Percentiles rank a stretch among this genome's conserved stretches.
phyloP scores from a whole-genome alignment of 1,140 invertebrate species.

The Temnothorax longispinosus region DNA sequence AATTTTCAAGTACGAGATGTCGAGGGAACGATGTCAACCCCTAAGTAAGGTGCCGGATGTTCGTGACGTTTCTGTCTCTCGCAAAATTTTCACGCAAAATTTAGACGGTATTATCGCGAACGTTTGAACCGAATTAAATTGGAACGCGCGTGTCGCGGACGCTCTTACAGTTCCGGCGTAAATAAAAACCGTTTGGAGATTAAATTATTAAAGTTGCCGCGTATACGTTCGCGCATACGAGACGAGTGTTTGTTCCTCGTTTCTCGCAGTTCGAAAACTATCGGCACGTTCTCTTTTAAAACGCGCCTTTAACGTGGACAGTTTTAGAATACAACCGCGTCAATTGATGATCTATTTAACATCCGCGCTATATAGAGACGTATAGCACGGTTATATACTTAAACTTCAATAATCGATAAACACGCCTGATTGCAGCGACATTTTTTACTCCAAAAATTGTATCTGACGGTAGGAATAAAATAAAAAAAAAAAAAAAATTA shows the following conservation, averaged over 20 bases:
- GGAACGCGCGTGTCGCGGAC: background rate
- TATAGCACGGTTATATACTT: background rate
- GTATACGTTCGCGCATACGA: background rate
- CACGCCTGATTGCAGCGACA: background rate
- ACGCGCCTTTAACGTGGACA: background rate
- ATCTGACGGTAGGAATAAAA: background rate
- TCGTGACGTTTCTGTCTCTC: background rate
- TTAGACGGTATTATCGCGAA: background rate
- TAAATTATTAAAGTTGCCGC: slow-evolving; percentile 30
- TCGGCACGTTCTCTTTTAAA: slow-evolving; percentile 45
- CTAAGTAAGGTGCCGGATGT: background rate
- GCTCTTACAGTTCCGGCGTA: background rate
- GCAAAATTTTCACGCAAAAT: background rate
- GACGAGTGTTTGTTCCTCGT: slow-evolving; percentile 22
- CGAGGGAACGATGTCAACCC: too few species aligned
- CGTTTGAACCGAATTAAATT: background rate
- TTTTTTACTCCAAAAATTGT: slow-evolving; percentile 3
- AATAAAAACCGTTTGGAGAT: slow-evolving; percentile 5
- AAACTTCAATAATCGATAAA: slow-evolving; percentile 57
- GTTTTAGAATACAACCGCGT: slow-evolving; percentile 47
- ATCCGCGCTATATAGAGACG: background rate
- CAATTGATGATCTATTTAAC: slow-evolving; percentile 48
- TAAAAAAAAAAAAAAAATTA: background rate
- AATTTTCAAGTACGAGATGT: background rate
- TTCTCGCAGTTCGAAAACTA: slow-evolving; percentile 42